phyloP scores from a whole-genome alignment of 2,888 invertebrate species.

The Gymnocheta viridis region DNA sequence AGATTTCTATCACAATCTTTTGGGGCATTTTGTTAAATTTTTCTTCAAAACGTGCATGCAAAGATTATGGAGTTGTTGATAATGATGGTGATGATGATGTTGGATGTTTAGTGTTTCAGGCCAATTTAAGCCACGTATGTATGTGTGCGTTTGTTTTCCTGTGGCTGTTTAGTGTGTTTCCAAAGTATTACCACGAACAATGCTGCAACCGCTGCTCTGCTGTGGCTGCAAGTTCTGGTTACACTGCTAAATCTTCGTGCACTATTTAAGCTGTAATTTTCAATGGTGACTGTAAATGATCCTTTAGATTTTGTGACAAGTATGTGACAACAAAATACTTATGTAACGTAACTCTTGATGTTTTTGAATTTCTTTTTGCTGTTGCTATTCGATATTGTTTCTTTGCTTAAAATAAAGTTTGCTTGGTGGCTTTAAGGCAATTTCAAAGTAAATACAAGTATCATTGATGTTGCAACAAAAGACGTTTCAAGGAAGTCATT shows the following conservation, averaged over 20 bases:
- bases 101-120: background rate
- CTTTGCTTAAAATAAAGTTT: slow-evolving; percentile 43
- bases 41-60: background rate
- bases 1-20: slow-evolving; percentile 37
- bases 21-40: slow-evolving; percentile 32
- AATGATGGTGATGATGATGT: background rate
- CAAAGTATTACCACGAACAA: slow-evolving; percentile 30
- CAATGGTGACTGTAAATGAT: slow-evolving; percentile 66
- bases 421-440: slow-evolving; percentile 37
- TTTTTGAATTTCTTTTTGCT: slow-evolving; percentile 5
- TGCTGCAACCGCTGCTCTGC: slow-evolving; percentile 34
- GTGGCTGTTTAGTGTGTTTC: slow-evolving; percentile 44
- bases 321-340: slow-evolving; percentile 67
- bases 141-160: slow-evolving; percentile 52
- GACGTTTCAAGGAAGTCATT: slow-evolving; percentile 49
- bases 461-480: slow-evolving; percentile 13
- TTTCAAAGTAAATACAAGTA: slow-evolving; percentile 10
- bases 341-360: slow-evolving; percentile 32
- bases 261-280: slow-evolving; percentile 58
- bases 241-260: slow-evolving; percentile 36
- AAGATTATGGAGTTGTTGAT: slow-evolving; percentile 29
- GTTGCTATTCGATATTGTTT: background rate
- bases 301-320: slow-evolving; percentile 65
- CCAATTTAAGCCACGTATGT: slow-evolving; percentile 28
- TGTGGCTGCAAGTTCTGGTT: background rate